Base-by-base conservation (phyloP, 2,113 vertebrate species). In the Verasper variegatus region DNA sequence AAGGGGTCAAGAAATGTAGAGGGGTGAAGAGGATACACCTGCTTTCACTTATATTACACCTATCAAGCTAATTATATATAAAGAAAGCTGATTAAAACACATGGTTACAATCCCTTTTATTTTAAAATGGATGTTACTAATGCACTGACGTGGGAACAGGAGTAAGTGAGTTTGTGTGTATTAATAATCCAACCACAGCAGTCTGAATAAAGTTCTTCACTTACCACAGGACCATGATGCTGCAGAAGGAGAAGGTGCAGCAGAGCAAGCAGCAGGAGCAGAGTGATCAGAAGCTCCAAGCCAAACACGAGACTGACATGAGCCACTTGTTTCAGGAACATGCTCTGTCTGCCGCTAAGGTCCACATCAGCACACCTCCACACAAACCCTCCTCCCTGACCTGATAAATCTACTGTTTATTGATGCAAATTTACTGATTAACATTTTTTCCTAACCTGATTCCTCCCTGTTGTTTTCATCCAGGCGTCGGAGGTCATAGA, bases 251-350 rank as follows among this genome's bases (percentile, higher is more conserved):
- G 86, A 97, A 94, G 55, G 94, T 95, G 31, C 77, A 78, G 68
- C 88, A 95, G 77, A 62, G 63, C 2, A 92, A 94, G 62, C 93
- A 94, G 35, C 94, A 95, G 47, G 93, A 96, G 67, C 82, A 96
- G 66, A 92, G 79, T 0, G 40, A 95, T 55, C 93, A 94, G 67
- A 92, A 94, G 6, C 93, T 97, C 42, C 94, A 94, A 76, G 89
- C 82, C 85, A 96, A 96, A 83, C 92, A 93, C 1, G 93, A 96
- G 55, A 86, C 90, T 0, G 95, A 97, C 71, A 45, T 96, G 47
- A 94, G 79, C 86, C 90, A 95, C 83, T 86, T 96, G 57, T 95
- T 95, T 64, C 94, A 96, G 87, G 96, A 99, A 35, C 95, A 96
- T 12, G 90, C 92, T 9, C 83, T 96, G 27, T 95, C 96, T 66